These are phyloP conservation scores for Diprion similis DNA, from an alignment of 1,140 invertebrate genomes.

Conservation along the genomic window DNA sequence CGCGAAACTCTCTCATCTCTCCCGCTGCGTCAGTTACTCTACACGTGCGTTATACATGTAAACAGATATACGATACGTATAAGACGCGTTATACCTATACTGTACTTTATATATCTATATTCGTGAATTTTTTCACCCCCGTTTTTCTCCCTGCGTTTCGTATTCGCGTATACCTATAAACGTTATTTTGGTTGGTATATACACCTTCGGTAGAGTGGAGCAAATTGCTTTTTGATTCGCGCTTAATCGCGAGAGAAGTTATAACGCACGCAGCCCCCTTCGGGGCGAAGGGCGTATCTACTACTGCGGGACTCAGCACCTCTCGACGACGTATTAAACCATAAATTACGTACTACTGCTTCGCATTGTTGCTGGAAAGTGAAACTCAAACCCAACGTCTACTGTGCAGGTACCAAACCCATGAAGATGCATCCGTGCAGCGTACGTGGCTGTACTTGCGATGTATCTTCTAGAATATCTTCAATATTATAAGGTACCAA, in stretches of 20 bases:
- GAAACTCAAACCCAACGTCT: no score
- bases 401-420: no score
- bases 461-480: no score
- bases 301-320: neutral
- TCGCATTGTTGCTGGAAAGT: no score
- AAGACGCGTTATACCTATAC: no score
- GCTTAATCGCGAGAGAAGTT: constrained; percentile 2
- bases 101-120: neutral
- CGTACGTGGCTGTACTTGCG: no score
- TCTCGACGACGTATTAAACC: neutral
- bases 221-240: constrained; percentile 3
- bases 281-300: neutral
- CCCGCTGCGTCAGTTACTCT: neutral
- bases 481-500: no score
- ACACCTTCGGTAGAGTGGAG: neutral
- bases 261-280: neutral
- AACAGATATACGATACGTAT: no score
- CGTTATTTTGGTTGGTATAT: neutral
- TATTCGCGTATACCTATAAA: neutral
- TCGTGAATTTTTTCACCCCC: neutral
- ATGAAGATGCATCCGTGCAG: no score
- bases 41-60: no score
- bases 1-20: neutral
- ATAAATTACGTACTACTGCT: neutral
- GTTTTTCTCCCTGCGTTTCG: neutral